phyloP scores from a whole-genome alignment of 2,797 vertebrate genomes.

The Alauda arvensis region DNA sequence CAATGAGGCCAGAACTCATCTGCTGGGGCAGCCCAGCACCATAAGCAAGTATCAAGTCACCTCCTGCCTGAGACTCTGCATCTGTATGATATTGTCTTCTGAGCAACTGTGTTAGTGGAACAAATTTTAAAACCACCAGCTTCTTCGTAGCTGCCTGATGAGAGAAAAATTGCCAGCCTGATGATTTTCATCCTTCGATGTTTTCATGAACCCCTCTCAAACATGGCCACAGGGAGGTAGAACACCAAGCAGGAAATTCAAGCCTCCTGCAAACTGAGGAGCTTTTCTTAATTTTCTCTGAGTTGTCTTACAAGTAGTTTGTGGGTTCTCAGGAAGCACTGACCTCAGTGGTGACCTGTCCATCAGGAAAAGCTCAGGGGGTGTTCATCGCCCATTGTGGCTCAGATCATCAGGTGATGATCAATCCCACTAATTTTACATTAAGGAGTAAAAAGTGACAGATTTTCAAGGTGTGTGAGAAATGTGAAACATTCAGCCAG shows the following conservation, averaged over 20 bases:
- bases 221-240: not conserved
- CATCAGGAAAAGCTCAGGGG: not conserved
- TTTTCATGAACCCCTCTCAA: not conserved
- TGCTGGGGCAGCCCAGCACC: not conserved
- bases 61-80: not conserved
- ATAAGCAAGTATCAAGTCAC: not conserved
- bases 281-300: not conserved
- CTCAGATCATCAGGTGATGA: not conserved
- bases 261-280: not conserved
- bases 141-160: not conserved
- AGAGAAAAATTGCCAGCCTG: not conserved
- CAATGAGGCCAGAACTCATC: not conserved
- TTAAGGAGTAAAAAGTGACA: not conserved
- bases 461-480: not conserved
- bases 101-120: not conserved
- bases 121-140: not conserved
- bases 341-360: not conserved
- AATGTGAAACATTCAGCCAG: not conserved
- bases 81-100: not conserved
- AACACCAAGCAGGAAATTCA: not conserved
- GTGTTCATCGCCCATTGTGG: accelerated
- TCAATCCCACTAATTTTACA: not conserved
- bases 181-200: not conserved
- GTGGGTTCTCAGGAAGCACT: not conserved
- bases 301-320: not conserved